These are phyloP conservation scores for Microtus montanus DNA, from an alignment of 2,113 vertebrate genomes.

Conservation along the genomic window DNA sequence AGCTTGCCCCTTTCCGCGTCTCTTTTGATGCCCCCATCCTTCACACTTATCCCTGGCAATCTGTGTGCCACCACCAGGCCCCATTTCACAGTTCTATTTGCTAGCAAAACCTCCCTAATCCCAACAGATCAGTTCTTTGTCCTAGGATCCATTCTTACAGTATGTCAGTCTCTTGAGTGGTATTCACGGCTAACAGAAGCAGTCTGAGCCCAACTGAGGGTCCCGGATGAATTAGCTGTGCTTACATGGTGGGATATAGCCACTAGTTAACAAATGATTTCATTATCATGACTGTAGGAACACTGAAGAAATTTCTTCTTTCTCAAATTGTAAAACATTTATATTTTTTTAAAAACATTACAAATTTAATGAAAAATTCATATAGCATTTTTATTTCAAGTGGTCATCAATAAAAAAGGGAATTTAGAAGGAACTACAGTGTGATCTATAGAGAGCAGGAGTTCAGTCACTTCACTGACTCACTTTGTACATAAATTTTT, in stretches of 20 bases:
- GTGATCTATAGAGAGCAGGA: background rate
- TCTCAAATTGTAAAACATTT: background rate
- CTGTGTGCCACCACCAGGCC: too few relatives aligned
- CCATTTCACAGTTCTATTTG: too few relatives aligned
- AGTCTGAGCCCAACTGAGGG: background rate
- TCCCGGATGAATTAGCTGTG: background rate
- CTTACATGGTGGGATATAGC: background rate
- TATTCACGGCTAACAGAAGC: background rate
- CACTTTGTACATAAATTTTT: background rate
- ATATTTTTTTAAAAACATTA: background rate
- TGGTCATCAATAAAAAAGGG: background rate
- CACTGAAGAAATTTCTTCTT: background rate
- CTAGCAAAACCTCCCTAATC: background rate
- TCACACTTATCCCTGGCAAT: background rate
- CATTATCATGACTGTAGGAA: background rate
- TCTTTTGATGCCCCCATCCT: background rate
- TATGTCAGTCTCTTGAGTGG: background rate
- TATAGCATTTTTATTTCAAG: background rate
- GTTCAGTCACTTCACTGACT: background rate
- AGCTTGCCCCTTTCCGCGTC: background rate
- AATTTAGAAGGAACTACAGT: background rate
- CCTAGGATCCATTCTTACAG: rapidly evolving
- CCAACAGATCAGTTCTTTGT: rapidly evolving
- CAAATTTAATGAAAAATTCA: background rate
- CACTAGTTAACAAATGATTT: background rate